Base-by-base conservation (phyloP, 2,888 invertebrate genomes). In the Podotricha telesiphe region DNA sequence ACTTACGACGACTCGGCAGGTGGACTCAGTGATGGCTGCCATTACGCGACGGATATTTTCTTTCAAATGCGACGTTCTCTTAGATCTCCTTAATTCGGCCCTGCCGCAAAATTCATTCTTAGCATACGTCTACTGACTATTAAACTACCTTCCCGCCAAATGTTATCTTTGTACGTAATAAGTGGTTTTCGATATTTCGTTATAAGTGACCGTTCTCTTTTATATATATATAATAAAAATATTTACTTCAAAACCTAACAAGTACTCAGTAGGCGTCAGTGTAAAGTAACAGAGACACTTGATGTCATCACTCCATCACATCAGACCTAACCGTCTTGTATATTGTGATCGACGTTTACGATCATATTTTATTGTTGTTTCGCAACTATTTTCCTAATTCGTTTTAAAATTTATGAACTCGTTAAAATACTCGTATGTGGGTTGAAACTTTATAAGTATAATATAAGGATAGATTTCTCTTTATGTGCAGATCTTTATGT, bases 341-440 rank as follows among this genome's bases (percentile, higher is more conserved):
- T 78, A 77, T 76, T 76, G 72, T 75, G 77, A 79, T 77, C 62
- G 78, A 76, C 76, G 69, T 77, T 79, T 78, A 81, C 73, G 77
- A 76, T 70, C 70, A 56, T 40, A 68, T 69, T 76, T 77, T 76
- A 75, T 73, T 70, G 68, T 67, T 51, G 68, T 80, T 73, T 75
- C 75, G 76, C 70, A 77, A 79, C 71, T 11, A 70, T 59, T 69
- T 70, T 58, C 65, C 73, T 66, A 71, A 72, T 70, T 58, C 56
- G 65, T 55, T 67, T 72, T 68, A 59, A 53, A 65, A 70, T 76
- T 74, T 73, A 75, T 68, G 55, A 71, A 55, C 53, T 65, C 20
- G 53, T 68, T 50, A 53, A 67, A 42, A 55, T 65, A 28, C 28
- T 2, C 11, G 13, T 42, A 69, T 72, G 73, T 73, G 74, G 74